Base-by-base conservation (phyloP, 2,113 vertebrate genomes). In the Ptilorrhoa leucosticta region DNA sequence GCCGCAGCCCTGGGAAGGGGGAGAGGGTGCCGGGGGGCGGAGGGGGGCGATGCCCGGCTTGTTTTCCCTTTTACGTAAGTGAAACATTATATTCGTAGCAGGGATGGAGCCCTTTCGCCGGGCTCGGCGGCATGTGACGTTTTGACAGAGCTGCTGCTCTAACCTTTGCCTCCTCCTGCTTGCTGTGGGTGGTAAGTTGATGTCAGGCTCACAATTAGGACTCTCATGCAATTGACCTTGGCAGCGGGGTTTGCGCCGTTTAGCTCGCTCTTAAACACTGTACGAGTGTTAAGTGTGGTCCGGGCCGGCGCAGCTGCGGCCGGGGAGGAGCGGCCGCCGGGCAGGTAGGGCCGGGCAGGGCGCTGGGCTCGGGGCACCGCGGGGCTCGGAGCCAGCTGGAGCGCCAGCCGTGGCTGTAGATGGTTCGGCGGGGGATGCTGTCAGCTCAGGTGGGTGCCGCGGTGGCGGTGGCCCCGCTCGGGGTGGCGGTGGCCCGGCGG, bases 141-240 rank as follows among this genome's bases (percentile, higher is more conserved):
- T 97, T 97, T 97, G 97, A 97, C 96, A 93, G 96, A 97, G 96
- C 94, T 97, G 96, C 96, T 97, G 97, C 95, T 97, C 94, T 98
- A 98, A 98, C 97, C 97, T 98, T 97, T 97, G 97, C 97, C 96
- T 96, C 96, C 96, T 97, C 93, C 95, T 40, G 96, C 97, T 95
- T 97, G 87, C 96, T 72, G 97, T 97, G 98, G 97, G 97, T 98
- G 97, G 98, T 96, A 97, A 97, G 97, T 96, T 97, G 97, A 97
- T 98, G 97, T 98, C 97, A 97, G 96, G 97, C 97, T 97, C 81
- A 97, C 97, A 97, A 97, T 98, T 97, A 97, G 97, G 97, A 97
- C 96, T 96, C 94, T 96, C 96, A 94, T 94, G 96, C 97, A 98
- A 95, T 98, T 98, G 97, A 98, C 97, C 97, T 97, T 98, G 97